Evolutionary conservation across 1,140 invertebrate species (phyloP).

Genomic region (Drosophila parabipectinata): DNA sequence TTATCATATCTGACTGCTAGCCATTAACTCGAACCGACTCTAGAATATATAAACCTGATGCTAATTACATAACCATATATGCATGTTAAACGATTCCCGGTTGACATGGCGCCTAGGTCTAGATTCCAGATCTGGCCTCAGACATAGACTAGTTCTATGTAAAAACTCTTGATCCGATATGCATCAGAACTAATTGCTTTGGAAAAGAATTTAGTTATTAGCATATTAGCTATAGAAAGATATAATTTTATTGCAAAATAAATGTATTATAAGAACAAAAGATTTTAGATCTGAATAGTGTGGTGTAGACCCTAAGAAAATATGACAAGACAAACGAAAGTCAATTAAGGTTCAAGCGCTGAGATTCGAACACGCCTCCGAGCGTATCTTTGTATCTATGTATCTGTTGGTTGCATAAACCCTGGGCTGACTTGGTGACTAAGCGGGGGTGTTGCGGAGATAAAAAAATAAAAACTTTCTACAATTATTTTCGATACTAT

Average conservation of each 20-base stretch:
- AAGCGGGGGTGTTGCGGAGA: constrained; percentile 24
- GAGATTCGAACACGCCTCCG: constrained; percentile 47
- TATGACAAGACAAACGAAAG: constrained; percentile 46
- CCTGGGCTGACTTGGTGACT: constrained; percentile 21
- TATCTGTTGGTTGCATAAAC: constrained; percentile 63
- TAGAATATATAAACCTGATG: constrained; percentile 40
- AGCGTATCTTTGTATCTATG: constrained; percentile 35
- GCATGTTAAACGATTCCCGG: constrained; percentile 24
- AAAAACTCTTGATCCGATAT: constrained; percentile 33
- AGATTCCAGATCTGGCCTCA: constrained; percentile 39
- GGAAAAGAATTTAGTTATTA: constrained; percentile 34
- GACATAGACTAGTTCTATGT: constrained; percentile 22
- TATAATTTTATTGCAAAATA: background rate
- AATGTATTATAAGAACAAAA: background rate
- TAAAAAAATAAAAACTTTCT: constrained; percentile 73
- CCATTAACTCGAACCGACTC: constrained; percentile 22
- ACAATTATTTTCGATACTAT: constrained; percentile 79
- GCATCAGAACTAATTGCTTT: constrained; percentile 43
- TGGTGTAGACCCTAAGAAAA: constrained; percentile 8
- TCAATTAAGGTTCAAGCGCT: constrained; percentile 68
- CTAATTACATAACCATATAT: constrained; percentile 50
- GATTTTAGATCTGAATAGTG: too few species aligned
- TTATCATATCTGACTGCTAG: constrained; percentile 38
- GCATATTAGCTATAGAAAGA: constrained; percentile 19
- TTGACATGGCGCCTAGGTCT: constrained; percentile 42